Evolutionary conservation across 2,113 vertebrate genomes (phyloP).

Genomic region (Athene noctua): DNA sequence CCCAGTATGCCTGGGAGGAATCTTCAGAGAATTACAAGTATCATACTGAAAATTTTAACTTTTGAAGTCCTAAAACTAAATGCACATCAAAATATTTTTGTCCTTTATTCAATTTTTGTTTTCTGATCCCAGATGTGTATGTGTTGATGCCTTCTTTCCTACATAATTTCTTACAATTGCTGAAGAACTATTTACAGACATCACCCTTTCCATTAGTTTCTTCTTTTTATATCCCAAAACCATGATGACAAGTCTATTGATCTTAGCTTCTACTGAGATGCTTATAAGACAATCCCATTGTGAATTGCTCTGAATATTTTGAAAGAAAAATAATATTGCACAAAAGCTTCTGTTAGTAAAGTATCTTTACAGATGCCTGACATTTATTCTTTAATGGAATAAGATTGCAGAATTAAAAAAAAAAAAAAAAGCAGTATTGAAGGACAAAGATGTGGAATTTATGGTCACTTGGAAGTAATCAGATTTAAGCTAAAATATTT

Average conservation of each 20-base stretch:
- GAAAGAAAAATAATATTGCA: not conserved
- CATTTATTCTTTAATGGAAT: not conserved
- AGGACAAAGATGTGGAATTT: not conserved
- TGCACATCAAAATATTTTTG: not conserved
- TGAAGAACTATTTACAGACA: not conserved
- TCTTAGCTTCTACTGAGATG: not conserved
- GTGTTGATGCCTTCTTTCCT: not conserved
- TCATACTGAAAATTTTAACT: not conserved
- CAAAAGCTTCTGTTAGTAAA: not conserved
- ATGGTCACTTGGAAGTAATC: not conserved
- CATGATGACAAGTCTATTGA: not conserved
- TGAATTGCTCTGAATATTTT: not conserved
- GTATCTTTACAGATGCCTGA: not conserved
- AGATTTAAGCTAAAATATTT: not conserved
- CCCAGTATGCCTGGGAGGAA: fast-evolving
- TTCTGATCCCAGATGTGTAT: not conserved
- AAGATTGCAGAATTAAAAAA: not conserved
- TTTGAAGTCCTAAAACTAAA: not conserved
- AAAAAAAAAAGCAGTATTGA: not conserved
- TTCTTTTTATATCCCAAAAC: not conserved
- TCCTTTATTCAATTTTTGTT: not conserved
- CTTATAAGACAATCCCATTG: not conserved
- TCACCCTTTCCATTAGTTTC: not conserved
- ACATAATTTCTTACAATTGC: not conserved
- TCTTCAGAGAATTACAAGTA: not conserved